Base-by-base conservation (phyloP, 2,888 invertebrate species). In the Alviniconcha strummeri region DNA sequence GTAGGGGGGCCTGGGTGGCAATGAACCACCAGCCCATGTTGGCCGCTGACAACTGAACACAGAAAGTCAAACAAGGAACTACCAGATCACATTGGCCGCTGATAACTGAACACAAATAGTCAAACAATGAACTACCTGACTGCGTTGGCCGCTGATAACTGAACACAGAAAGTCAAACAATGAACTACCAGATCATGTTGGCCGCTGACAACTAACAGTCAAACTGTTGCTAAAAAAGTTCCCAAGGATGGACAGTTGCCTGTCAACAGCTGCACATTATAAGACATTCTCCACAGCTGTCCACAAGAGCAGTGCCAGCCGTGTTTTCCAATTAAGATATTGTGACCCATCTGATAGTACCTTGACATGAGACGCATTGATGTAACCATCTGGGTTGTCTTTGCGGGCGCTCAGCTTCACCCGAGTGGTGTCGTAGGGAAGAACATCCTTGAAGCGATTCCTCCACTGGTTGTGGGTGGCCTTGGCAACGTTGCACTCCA, bases 381-480 rank as follows among this genome's bases (percentile, higher is more conserved):
- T 97, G 91, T 98, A 98, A 17, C 98, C 98, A 91, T 96, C 95
- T 82, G 96, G 96, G 94, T 98, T 98, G 89, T 96, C 95, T 90
- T 96, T 96, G 13, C 96, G 95, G 8, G 98, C 97, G n/a, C 96
- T 96, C 54, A 98, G 94, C 85, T 96, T 95, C 67, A 98, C 96
- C 81, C 98, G 94, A 93, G 97, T 98, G 91, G 97, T 97, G 91
- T 97, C 98, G 92, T 98, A 98, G 0, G 98, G 98, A 87, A 98
- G 95, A 89, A 97, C 96, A 92, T 97, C 96, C 85, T 95, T 95
- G 91, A 95, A 96, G 89, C 95, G 93, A 90, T 95, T 95, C 79
- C 95, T 90, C 54, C 91, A 88, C 54, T 92, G 90, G 91, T 95
- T 97, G 90, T 97, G 97, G 8, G 96, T 95, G 85, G 96, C 94